These are phyloP conservation scores for Dreissena polymorpha DNA, from an alignment of 1,140 invertebrate species.

Conservation along the genomic window DNA sequence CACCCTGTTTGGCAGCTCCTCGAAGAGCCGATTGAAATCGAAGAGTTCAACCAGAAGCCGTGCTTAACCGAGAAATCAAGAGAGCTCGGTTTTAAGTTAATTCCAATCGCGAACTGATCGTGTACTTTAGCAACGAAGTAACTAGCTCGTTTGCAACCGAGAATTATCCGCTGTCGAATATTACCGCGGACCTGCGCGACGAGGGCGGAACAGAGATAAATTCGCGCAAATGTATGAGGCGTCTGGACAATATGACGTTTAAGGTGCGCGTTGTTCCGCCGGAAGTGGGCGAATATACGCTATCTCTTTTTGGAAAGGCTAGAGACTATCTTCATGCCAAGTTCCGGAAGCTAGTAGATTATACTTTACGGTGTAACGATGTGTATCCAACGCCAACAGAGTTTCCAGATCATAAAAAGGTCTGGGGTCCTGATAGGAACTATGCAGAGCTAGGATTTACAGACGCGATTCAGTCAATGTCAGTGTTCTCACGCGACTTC, in stretches of 20 bases:
- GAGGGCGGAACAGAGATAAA: constrained; percentile 18
- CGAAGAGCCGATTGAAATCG: constrained; percentile 40
- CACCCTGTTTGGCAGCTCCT: constrained; percentile 63
- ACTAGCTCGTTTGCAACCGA: constrained; percentile 38
- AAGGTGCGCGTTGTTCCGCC: constrained; percentile 49
- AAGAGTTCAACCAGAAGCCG: constrained; percentile 52
- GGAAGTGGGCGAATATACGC: constrained; percentile 22
- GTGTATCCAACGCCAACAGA: background rate
- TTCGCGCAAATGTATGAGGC: constrained; percentile 33
- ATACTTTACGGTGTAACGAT: constrained; percentile 43
- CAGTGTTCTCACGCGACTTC: constrained; percentile 31
- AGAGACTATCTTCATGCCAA: constrained; percentile 38
- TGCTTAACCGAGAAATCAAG: constrained; percentile 41
- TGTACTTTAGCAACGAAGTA: constrained; percentile 52
- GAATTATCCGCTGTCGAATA: constrained; percentile 36
- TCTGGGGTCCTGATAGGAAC: constrained; percentile 49
- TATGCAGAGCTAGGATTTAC: constrained; percentile 55
- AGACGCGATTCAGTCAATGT: constrained; percentile 32
- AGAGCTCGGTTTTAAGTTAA: constrained; percentile 43
- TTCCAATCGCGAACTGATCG: constrained; percentile 47
- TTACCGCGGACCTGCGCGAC: constrained; percentile 42
- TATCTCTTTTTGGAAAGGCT: constrained; percentile 44
- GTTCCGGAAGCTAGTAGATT: constrained; percentile 46
- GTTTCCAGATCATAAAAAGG: constrained; percentile 46
- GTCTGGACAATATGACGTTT: constrained; percentile 35